These are phyloP conservation scores for Drosophila testacea DNA, from an alignment of 2,888 invertebrate genomes.

Conservation along the genomic window DNA sequence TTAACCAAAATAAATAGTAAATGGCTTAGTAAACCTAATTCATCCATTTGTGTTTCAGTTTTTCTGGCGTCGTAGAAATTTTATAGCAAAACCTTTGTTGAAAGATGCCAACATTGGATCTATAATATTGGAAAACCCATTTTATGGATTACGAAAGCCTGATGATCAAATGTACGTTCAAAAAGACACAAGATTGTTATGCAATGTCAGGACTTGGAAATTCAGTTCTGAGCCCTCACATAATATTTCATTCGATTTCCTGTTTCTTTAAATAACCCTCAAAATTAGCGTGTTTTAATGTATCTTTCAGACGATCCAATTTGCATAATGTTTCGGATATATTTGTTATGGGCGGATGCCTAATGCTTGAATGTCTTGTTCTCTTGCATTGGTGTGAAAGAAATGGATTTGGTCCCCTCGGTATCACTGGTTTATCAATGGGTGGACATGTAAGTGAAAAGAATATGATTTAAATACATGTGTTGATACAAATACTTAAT, in stretches of 20 bases:
- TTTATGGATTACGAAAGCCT: conserved; percentile 95
- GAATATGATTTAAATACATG: background rate
- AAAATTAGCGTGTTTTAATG: background rate
- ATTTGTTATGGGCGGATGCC: conserved; percentile 99
- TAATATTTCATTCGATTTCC: background rate
- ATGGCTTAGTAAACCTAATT: background rate
- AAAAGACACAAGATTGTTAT: background rate
- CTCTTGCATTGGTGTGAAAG: conserved; percentile 97
- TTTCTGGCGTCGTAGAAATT: conserved; percentile 94
- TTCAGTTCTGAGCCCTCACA: too few species aligned
- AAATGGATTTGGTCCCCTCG: conserved; percentile 96
- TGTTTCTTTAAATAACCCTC: background rate
- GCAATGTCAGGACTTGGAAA: background rate
- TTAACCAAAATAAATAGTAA: background rate
- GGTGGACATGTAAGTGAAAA: conserved; percentile 94
- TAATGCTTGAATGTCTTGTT: conserved; percentile 96
- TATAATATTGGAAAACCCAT: conserved; percentile 98
- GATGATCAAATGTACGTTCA: conserved; percentile 90
- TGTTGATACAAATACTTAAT: background rate
- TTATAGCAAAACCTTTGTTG: conserved; percentile 96
- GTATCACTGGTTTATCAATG: conserved; percentile 98
- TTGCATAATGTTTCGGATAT: conserved; percentile 98
- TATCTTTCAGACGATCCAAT: conserved; percentile 90
- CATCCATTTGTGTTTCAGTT: conserved; percentile 87
- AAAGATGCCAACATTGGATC: conserved; percentile 96